phyloP scores from a whole-genome alignment of 2,113 vertebrate species.

The Carassius gibelio region DNA sequence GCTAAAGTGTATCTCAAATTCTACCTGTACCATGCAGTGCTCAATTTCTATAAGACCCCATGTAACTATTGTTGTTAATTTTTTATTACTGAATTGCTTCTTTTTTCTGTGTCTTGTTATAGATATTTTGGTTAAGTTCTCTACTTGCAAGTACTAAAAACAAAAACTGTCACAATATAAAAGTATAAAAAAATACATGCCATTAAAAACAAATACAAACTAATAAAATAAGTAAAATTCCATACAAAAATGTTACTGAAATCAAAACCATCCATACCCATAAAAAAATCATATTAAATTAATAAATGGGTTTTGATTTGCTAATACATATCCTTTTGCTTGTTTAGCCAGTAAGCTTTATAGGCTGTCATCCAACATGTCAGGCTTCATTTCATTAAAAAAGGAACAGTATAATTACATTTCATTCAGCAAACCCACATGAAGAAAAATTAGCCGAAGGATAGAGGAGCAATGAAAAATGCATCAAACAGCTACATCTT shows the following conservation, averaged over 20 bases:
- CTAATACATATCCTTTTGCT: background rate
- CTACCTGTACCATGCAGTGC: no score
- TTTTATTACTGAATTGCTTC: no score
- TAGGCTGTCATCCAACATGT: conserved; percentile 15
- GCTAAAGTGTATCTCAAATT: no score
- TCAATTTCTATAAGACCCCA: no score
- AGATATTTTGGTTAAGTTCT: no score
- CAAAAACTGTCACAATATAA: no score
- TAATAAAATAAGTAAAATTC: background rate
- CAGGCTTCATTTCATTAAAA: conserved; percentile 14
- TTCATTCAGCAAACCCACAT: conserved; percentile 37
- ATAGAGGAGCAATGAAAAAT: background rate
- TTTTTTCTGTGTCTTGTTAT: no score
- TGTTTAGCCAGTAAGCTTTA: background rate
- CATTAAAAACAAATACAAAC: background rate
- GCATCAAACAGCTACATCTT: conserved; percentile 7
- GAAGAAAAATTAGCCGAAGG: conserved; percentile 29
- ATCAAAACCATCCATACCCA: background rate
- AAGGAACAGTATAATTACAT: background rate
- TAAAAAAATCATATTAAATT: background rate
- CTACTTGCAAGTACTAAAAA: no score
- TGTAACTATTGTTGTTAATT: no score
- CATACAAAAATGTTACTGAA: background rate
- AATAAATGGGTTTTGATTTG: background rate
- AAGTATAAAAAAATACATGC: no score